Evolutionary conservation across 2,113 vertebrate species (phyloP).

Genomic region (Pseudorhombus dupliciocellatus): DNA sequence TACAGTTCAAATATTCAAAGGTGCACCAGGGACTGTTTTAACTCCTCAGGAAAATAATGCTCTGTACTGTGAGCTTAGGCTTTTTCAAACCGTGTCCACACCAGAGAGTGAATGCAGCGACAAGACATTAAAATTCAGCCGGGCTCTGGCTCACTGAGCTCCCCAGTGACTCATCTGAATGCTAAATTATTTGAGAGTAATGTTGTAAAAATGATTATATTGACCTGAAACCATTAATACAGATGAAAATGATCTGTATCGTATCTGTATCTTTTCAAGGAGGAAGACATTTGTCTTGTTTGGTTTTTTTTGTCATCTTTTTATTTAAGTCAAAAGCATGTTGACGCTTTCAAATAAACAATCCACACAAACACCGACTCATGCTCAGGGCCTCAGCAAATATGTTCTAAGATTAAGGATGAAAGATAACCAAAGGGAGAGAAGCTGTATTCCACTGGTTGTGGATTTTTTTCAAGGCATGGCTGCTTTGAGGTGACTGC

Average conservation of each 20-base stretch:
- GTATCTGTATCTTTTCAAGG: not conserved
- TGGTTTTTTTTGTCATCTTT: not conserved
- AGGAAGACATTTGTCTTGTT: not conserved
- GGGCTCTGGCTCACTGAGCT: conserved; percentile 14
- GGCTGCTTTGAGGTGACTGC: not conserved
- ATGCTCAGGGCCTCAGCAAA: no score
- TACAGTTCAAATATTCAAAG: not conserved
- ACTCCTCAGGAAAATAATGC: not conserved
- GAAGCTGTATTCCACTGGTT: not conserved
- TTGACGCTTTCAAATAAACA: not conserved
- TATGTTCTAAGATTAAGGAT: no score
- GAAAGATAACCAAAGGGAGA: no score
- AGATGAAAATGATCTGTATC: not conserved
- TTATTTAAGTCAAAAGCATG: not conserved
- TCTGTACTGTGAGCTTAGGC: conserved; percentile 14
- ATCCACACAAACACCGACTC: no score
- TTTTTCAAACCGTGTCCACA: conserved; percentile 11
- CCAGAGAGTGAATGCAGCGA: conserved; percentile 34
- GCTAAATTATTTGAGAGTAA: conserved; percentile 1
- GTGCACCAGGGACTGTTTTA: not conserved
- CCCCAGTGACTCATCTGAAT: conserved; percentile 41
- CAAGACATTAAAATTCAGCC: conserved; percentile 54
- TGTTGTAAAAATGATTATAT: not conserved
- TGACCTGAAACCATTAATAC: not conserved
- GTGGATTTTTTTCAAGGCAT: not conserved